Evolutionary conservation across 2,113 vertebrate genomes (phyloP).

Genomic region (Ibidorhyncha struthersii): DNA sequence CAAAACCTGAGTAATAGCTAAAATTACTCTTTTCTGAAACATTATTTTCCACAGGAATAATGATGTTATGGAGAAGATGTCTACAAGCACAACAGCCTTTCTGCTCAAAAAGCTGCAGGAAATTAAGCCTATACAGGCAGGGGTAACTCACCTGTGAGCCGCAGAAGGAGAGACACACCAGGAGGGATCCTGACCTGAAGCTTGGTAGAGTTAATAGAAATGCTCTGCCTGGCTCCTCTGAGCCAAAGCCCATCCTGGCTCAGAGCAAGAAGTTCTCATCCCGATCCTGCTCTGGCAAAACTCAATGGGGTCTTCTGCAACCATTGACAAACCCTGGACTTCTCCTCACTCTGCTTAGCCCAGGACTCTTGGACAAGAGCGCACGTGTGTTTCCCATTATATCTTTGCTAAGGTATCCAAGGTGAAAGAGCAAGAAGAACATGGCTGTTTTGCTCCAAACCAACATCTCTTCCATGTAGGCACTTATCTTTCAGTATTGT

Average conservation of each 20-base stretch:
- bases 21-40: neutral
- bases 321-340: neutral
- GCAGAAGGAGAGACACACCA: neutral
- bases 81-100: neutral
- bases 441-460: neutral
- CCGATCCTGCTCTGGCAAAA: neutral
- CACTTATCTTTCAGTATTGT: neutral
- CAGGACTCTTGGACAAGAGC: neutral
- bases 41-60: neutral
- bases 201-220: neutral
- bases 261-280: neutral
- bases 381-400: neutral
- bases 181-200: neutral
- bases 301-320: neutral
- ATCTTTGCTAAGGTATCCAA: neutral
- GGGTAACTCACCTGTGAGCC: neutral
- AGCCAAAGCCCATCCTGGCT: neutral
- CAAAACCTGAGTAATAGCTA: neutral
- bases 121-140: neutral
- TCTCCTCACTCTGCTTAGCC: neutral
- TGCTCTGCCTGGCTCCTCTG: neutral
- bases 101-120: neutral
- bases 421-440: neutral
- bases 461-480: neutral
- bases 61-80: neutral